Base-by-base conservation (phyloP, 2,888 invertebrate genomes). In the Zaprionus bogoriensis region DNA sequence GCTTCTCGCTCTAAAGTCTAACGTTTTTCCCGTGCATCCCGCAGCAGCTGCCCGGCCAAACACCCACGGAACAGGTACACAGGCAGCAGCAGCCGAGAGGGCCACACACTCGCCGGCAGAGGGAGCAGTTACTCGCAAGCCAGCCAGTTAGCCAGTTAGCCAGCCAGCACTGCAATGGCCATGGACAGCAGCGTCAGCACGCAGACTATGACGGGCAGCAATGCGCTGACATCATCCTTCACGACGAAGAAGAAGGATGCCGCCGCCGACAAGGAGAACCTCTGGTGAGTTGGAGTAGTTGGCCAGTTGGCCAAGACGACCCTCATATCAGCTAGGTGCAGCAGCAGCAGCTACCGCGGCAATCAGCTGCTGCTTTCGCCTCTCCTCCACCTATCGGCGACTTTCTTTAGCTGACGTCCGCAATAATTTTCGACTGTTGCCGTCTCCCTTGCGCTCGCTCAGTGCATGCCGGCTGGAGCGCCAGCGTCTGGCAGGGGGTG, bases 221-320 rank as follows among this genome's bases (percentile, higher is more conserved):
- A 89, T 82, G 89, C 89, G 80, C 88, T 89, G 88, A 89, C 89
- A 87, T 89, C 89, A 89, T 89, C 89, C 65, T 86, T 89, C 61
- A 89, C 88, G 19, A 71, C 80, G 10, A 89, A 89, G 69, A 90
- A 89, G 78, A 90, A 90, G 87, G 89, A 90, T 88, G 88, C 89
- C 70, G 85, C 77, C 19, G 63, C 77, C 46, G 90, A 89, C 60
- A 89, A 90, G 74, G 90, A 90, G 72, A 90, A 90, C 65, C 79
- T 90, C 60, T 90, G 90, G 90, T 90, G 61, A 89, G 89, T 7
- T 5, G 17, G 14, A 7, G 47, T 39, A 25, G 12, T 4, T 36
- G 12, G 12, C 30, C 1, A 45, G 7, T n/a, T 9, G n/a, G 7
- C 30, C 2, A 25, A 9, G 12, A 32, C 32, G n/a, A n/a, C n/a